phyloP scores from a whole-genome alignment of 2,888 invertebrate genomes.

The Sinotaia quadrata region DNA sequence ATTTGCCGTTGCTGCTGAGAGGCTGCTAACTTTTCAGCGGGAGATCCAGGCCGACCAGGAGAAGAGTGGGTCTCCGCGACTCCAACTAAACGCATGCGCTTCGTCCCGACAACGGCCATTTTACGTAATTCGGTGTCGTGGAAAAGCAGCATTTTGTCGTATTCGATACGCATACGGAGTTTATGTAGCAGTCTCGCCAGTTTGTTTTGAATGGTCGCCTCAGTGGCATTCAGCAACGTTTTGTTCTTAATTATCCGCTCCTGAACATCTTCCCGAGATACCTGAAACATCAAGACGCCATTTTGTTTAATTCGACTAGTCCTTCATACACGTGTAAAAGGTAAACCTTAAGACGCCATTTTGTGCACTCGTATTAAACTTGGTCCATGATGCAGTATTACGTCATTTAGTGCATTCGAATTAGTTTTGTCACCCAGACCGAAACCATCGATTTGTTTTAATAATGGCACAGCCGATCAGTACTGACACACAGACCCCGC shows the following conservation, averaged over 20 bases:
- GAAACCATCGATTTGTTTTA: no score
- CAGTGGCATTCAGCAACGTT: constrained; percentile 81
- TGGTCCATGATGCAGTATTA: no score
- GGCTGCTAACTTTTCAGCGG: no score
- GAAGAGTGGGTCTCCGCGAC: not conserved
- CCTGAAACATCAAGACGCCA: constrained; percentile 86
- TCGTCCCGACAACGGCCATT: constrained; percentile 63
- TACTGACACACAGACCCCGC: no score
- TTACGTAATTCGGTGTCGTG: constrained; percentile 78
- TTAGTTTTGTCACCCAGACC: no score
- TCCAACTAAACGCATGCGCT: constrained; percentile 1
- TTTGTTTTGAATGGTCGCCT: constrained; percentile 85
- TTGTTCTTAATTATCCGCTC: constrained; percentile 93
- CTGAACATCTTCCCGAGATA: constrained; percentile 89
- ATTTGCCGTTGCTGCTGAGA: constrained; percentile 26
- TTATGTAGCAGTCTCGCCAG: constrained; percentile 82
- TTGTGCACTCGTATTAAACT: no score
- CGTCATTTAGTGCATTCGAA: no score
- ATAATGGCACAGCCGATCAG: no score
- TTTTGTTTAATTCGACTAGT: no score
- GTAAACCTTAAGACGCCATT: no score
- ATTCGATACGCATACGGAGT: constrained; percentile 86
- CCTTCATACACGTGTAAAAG: no score
- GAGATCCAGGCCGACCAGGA: no score
- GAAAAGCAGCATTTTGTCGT: constrained; percentile 85